Evolutionary conservation across 2,797 vertebrate species (phyloP).

Genomic region (Syngnathus acus): DNA sequence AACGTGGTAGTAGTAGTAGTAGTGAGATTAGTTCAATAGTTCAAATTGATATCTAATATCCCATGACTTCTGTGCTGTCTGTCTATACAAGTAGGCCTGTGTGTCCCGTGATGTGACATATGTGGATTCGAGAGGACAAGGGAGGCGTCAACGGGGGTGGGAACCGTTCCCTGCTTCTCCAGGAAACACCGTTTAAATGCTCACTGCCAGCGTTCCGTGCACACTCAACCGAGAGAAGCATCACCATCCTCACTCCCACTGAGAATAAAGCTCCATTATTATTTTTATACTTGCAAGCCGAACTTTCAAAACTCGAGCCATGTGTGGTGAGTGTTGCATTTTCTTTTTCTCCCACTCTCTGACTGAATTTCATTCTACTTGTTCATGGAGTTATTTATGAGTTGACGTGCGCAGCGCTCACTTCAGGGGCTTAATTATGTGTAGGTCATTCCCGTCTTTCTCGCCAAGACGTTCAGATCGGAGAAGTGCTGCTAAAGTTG

Average conservation of each 20-base stretch:
- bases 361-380: neutral
- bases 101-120: neutral
- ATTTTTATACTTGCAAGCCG: conserved; percentile 8
- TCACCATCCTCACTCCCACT: conserved; percentile 34
- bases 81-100: neutral
- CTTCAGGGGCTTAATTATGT: neutral
- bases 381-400: neutral
- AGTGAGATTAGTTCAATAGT: neutral
- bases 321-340: conserved; percentile 66
- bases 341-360: neutral
- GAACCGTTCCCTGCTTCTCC: conserved; percentile 7
- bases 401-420: neutral
- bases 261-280: conserved; percentile 3
- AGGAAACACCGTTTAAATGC: conserved; percentile 46
- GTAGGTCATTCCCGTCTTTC: neutral
- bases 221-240: conserved; percentile 10
- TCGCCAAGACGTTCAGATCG: neutral
- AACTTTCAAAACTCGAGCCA: conserved; percentile 31
- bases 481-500: neutral
- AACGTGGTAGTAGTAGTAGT: too few species aligned
- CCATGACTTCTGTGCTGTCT: neutral
- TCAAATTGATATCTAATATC: neutral
- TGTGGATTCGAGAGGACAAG: conserved; percentile 10
- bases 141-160: conserved; percentile 33
- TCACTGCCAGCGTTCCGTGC: conserved; percentile 22